Evolutionary conservation across 1,140 invertebrate genomes (phyloP).

Genomic region (Lithobius niger): DNA sequence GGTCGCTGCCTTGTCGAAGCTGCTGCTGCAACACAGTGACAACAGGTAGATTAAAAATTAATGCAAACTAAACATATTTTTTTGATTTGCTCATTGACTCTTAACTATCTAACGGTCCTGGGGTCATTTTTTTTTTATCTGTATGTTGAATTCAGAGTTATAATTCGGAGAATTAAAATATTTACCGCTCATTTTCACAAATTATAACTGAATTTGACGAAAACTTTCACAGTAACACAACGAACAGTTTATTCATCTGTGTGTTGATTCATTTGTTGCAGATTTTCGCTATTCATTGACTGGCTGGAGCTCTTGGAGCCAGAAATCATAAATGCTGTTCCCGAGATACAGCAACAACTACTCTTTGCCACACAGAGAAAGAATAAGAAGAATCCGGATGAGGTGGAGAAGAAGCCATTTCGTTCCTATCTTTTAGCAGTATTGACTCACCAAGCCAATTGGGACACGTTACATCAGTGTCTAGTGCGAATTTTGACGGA

Average conservation of each 20-base stretch:
- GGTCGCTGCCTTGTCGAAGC: conserved; percentile 16
- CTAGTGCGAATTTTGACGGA: conserved; percentile 45
- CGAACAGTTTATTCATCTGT: too few species aligned
- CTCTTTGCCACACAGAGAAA: conserved; percentile 23
- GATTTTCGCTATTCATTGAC: conserved; percentile 56
- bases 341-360: conserved; percentile 36
- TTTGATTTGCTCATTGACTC: too few species aligned
- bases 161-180: too few species aligned
- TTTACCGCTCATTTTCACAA: too few species aligned
- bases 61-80: neutral
- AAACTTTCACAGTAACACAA: too few species aligned
- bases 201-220: too few species aligned
- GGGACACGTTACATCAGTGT: conserved; percentile 64
- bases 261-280: too few species aligned
- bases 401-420: conserved; percentile 30
- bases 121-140: too few species aligned
- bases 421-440: conserved; percentile 73
- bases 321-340: conserved; percentile 51
- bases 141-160: too few species aligned
- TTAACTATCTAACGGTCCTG: too few species aligned
- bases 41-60: neutral
- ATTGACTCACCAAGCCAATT: conserved; percentile 76
- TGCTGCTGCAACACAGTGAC: conserved; percentile 9
- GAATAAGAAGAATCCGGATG: neutral
- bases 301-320: conserved; percentile 75